These are phyloP conservation scores for Geodia barretti DNA, from an alignment of 37 sponge, comb jelly and placozoan genomes.

Conservation along the genomic window DNA sequence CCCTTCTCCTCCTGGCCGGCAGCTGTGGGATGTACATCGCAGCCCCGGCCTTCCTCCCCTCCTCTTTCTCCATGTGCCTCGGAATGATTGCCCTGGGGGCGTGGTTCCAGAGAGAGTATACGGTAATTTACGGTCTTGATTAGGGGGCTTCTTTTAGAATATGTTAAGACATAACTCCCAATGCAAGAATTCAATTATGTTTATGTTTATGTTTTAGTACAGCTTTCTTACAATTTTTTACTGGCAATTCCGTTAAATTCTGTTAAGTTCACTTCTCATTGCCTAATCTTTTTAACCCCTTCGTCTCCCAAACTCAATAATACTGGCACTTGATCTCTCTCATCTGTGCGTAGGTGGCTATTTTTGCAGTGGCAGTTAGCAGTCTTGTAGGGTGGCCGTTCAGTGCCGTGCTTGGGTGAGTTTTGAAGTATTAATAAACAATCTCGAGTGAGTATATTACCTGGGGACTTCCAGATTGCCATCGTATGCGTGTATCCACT, in stretches of 20 bases:
- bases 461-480: not conserved
- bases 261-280: no score
- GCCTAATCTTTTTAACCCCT: no score
- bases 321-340: no score
- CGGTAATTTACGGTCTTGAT: conserved; percentile 29
- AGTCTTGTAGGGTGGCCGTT: conserved; percentile 97
- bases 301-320: no score
- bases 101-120: conserved; percentile 60
- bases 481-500: no score
- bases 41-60: conserved; percentile 89
- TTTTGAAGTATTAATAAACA: not conserved
- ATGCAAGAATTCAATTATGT: not conserved
- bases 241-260: no score
- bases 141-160: not conserved
- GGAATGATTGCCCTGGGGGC: conserved; percentile 86
- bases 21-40: conserved; percentile 96
- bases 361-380: conserved; percentile 77
- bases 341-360: conserved; percentile 61
- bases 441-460: not conserved
- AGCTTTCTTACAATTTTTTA: not conserved
- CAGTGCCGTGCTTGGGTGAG: conserved; percentile 90
- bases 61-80: conserved; percentile 89
- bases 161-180: not conserved
- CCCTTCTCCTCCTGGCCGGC: conserved; percentile 56
- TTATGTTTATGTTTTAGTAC: not conserved